Percentiles rank a stretch among this genome's conserved stretches.
Conservation (phyloP, 2,888 invertebrate genomes). For the Branchipolynoe longqiensis region DNA sequence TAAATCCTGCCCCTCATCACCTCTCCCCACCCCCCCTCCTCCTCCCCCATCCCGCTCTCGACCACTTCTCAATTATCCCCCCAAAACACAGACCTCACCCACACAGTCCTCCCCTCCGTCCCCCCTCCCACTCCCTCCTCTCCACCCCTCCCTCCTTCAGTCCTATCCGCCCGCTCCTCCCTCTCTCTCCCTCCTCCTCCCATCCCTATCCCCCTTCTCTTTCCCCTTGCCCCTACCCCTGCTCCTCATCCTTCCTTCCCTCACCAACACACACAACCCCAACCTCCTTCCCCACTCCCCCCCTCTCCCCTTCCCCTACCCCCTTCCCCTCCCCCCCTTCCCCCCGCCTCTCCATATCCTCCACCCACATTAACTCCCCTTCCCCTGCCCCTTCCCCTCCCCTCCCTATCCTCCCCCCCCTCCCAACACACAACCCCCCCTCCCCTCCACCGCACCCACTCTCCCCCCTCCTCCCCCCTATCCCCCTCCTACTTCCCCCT, state of each 20-base stretch:
- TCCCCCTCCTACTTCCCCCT: not conserved
- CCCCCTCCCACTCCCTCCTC: not conserved
- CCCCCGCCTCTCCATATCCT: not conserved
- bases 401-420: not conserved
- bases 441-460: not conserved
- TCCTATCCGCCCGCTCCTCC: not conserved
- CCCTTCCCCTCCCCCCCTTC: slow-evolving; percentile 8
- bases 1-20: no score
- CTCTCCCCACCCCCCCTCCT: no score
- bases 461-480: not conserved
- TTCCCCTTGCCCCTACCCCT: not conserved
- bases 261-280: no score
- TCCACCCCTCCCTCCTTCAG: not conserved
- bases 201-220: not conserved
- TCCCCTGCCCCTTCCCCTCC: not conserved
- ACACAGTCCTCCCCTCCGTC: no score
- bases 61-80: no score
- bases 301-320: slow-evolving; percentile 11
- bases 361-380: not conserved
- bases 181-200: not conserved
- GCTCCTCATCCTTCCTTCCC: slow-evolving; percentile 14
- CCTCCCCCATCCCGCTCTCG: no score
- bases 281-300: no score
- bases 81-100: no score
- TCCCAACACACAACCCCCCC: not conserved